These are phyloP conservation scores for Galeopsomyia nigrocyanea DNA, from an alignment of 2,888 invertebrate genomes.

Conservation along the genomic window DNA sequence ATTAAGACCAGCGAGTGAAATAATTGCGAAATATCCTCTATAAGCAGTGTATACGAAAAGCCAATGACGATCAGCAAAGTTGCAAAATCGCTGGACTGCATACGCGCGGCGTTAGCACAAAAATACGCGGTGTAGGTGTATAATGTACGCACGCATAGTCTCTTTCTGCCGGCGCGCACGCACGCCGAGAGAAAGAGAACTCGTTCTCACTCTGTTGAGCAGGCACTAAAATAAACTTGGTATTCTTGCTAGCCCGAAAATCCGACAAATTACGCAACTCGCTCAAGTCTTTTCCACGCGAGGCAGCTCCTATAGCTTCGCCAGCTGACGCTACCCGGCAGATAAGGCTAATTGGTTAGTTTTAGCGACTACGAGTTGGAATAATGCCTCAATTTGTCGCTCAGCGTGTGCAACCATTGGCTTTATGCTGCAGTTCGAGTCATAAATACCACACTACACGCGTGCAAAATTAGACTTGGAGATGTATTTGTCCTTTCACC, in stretches of 20 bases:
- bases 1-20: no score
- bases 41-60: no score
- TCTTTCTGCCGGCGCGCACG: background rate
- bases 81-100: no score
- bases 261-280: slow-evolving; percentile 14
- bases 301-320: background rate
- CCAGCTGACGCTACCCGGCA: background rate
- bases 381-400: slow-evolving; percentile 22
- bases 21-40: no score
- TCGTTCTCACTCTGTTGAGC: background rate
- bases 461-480: no score
- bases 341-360: slow-evolving; percentile 11
- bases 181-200: background rate
- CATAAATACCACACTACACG: no score
- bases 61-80: no score
- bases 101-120: slow-evolving; percentile 1
- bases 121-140: slow-evolving; percentile 5
- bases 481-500: no score
- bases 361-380: background rate
- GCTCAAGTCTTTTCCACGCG: background rate
- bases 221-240: slow-evolving; percentile 22
- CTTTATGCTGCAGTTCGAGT: no score
- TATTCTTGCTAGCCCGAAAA: slow-evolving; percentile 14
- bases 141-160: no score
- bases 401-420: background rate